Conservation (phyloP, 2,888 invertebrate genomes). For the Ochropacha duplaris region DNA sequence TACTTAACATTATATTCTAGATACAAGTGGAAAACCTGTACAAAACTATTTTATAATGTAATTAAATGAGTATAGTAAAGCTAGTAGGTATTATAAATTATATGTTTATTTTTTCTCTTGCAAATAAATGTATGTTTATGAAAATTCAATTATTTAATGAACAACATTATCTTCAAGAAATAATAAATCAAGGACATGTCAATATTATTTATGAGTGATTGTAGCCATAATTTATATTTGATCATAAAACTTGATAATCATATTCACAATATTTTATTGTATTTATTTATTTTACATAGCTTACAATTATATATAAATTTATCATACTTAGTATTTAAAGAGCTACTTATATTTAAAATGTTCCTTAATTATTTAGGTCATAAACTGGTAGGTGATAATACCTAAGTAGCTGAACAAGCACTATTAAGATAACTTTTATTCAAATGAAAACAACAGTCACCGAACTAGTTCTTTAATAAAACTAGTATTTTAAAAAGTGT, state of each 20-base stretch:
- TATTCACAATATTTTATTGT: background rate
- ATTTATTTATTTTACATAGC: background rate
- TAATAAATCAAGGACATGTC: background rate
- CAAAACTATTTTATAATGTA: too few species aligned
- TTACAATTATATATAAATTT: background rate
- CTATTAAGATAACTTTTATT: background rate
- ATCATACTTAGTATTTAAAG: background rate
- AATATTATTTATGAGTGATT: background rate
- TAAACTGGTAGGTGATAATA: background rate
- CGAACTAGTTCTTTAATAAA: background rate
- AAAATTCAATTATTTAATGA: background rate
- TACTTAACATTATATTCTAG: too few species aligned
- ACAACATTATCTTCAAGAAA: background rate
- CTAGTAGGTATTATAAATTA: too few species aligned
- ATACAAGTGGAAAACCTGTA: too few species aligned
- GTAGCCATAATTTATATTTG: background rate
- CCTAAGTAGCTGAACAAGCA: background rate
- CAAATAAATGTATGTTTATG: too few species aligned
- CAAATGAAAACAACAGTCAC: background rate
- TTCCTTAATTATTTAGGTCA: too few species aligned
- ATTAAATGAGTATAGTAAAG: too few species aligned
- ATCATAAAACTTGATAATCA: background rate
- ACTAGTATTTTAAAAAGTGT: background rate
- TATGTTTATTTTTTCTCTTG: too few species aligned
- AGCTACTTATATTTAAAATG: background rate